These are phyloP conservation scores for Galeopterus variegatus DNA, from an alignment of 2,113 vertebrate species.

Conservation along the genomic window DNA sequence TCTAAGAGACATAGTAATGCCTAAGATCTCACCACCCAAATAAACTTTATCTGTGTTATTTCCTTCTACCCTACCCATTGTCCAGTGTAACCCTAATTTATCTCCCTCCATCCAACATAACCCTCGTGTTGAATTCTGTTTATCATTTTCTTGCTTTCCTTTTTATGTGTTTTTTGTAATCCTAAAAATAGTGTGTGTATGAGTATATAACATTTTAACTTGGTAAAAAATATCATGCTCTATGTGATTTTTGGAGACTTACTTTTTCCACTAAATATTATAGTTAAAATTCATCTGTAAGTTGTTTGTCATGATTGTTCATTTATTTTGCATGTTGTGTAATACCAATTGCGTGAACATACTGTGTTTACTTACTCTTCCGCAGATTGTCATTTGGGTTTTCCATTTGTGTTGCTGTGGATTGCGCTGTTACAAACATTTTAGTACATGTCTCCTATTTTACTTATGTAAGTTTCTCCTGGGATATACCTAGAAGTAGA, in stretches of 20 bases:
- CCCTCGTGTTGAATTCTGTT: neutral
- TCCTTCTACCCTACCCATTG: neutral
- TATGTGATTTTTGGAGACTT: neutral
- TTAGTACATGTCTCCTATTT: neutral
- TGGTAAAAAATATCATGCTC: neutral
- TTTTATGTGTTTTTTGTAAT: conserved; percentile 31
- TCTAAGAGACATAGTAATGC: neutral
- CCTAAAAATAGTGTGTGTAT: neutral
- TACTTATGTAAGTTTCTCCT: neutral
- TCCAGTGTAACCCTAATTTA: neutral
- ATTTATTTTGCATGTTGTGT: neutral
- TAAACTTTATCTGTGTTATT: neutral
- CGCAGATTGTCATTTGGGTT: neutral
- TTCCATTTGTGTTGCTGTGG: neutral
- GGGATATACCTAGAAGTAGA: neutral
- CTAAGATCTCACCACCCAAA: neutral
- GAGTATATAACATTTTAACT: neutral
- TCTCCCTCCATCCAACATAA: neutral
- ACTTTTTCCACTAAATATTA: neutral
- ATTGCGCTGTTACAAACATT: neutral
- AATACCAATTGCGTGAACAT: neutral
- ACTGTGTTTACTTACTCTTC: neutral
- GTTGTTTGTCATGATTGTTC: neutral
- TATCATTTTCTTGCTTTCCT: neutral
- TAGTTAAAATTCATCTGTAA: neutral